These are phyloP conservation scores for Automeris io DNA, from an alignment of 2,888 invertebrate genomes.

Conservation along the genomic window DNA sequence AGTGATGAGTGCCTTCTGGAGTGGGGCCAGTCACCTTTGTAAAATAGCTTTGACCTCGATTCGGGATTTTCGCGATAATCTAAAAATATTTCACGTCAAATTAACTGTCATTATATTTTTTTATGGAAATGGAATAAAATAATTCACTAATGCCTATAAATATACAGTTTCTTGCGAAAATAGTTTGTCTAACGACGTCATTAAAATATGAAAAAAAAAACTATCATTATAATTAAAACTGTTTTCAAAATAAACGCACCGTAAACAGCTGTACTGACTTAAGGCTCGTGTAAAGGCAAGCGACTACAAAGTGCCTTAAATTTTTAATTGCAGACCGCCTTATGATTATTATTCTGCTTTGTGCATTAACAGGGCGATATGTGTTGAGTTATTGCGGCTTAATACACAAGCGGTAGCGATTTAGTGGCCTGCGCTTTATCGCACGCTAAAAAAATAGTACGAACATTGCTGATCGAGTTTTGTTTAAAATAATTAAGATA, in stretches of 20 bases:
- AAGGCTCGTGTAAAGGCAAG: slow-evolving; percentile 41
- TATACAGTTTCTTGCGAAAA: slow-evolving; percentile 3
- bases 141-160: neutral
- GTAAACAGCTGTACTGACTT: slow-evolving; percentile 33
- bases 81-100: neutral
- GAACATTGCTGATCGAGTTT: no score
- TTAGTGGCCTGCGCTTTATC: no score
- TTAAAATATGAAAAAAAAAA: slow-evolving; percentile 23
- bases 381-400: slow-evolving; percentile 49
- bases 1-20: no score
- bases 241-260: slow-evolving; percentile 25
- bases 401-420: slow-evolving; percentile 24
- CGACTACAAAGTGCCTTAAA: slow-evolving; percentile 70
- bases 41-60: no score
- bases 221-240: slow-evolving; percentile 21
- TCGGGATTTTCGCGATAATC: no score
- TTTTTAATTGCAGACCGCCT: slow-evolving; percentile 72
- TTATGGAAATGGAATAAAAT: neutral
- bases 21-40: no score
- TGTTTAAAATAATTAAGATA: no score
- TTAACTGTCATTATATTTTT: neutral
- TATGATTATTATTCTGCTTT: slow-evolving; percentile 72
- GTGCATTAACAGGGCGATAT: slow-evolving; percentile 64
- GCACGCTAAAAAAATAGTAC: no score
- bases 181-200: slow-evolving; percentile 18